Evolutionary conservation across 2,888 invertebrate genomes (phyloP).

Genomic region (Macropis europaea): DNA sequence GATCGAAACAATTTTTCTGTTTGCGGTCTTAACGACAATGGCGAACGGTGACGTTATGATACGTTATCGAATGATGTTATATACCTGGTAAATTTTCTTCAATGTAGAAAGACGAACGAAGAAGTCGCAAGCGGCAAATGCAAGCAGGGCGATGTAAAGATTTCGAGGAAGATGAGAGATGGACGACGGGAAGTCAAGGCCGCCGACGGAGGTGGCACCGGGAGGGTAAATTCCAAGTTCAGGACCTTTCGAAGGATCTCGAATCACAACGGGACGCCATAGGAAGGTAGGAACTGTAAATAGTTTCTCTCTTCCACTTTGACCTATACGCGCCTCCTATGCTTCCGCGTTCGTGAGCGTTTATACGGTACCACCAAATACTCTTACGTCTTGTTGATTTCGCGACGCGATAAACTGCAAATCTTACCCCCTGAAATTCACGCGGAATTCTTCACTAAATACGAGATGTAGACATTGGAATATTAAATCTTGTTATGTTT

Average conservation of each 20-base stretch:
- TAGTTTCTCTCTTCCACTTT: constrained; percentile 34
- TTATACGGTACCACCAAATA: constrained; percentile 6
- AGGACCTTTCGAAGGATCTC: constrained; percentile 43
- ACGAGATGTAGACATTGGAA: background rate
- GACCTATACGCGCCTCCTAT: constrained; percentile 1
- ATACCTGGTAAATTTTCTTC: too few relatives aligned
- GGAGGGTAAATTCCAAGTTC: constrained; percentile 48
- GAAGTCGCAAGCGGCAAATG: constrained; percentile 19
- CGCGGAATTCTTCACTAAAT: background rate
- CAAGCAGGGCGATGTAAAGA: constrained; percentile 23
- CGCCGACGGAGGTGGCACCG: constrained; percentile 50
- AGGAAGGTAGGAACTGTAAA: constrained; percentile 47
- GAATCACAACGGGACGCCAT: constrained; percentile 42
- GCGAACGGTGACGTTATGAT: too few relatives aligned
- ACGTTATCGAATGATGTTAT: too few relatives aligned
- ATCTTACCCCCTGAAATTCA: background rate
- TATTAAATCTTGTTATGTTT: too few relatives aligned
- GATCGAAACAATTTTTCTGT: too few relatives aligned
- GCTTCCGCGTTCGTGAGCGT: background rate
- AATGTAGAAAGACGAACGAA: background rate
- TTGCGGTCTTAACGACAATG: too few relatives aligned
- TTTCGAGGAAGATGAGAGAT: constrained; percentile 29
- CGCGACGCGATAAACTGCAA: constrained; percentile 28
- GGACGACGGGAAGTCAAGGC: constrained; percentile 47
- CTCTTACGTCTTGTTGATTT: constrained; percentile 28